These are phyloP conservation scores for Pogonocichla stellata DNA, from an alignment of 2,113 vertebrate genomes.

Conservation along the genomic window DNA sequence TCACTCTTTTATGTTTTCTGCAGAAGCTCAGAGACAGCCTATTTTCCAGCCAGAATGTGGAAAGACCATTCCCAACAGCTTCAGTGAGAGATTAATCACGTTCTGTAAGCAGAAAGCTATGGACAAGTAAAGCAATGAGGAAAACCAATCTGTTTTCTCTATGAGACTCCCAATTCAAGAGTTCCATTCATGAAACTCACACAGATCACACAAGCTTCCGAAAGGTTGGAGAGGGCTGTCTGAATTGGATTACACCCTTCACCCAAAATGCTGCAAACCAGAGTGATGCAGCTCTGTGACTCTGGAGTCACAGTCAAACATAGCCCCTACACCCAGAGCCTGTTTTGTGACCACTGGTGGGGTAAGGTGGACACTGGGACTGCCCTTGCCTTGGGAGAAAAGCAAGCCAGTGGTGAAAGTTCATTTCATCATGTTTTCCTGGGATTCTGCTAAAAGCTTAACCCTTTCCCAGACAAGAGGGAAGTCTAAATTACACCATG, in stretches of 20 bases:
- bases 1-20: neutral
- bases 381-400: neutral
- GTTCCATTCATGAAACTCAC: neutral
- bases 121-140: neutral
- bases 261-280: neutral
- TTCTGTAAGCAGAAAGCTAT: neutral
- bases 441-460: neutral
- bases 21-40: neutral
- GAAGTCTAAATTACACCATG: neutral
- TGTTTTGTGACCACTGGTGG: neutral
- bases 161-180: neutral
- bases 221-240: neutral
- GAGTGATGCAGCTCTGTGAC: neutral
- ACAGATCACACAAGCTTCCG: neutral
- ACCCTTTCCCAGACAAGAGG: neutral
- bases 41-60: neutral
- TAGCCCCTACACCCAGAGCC: neutral
- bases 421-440: neutral
- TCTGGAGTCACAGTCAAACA: rapidly evolving
- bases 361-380: rapidly evolving
- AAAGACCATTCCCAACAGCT: neutral
- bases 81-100: neutral
- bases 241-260: neutral
- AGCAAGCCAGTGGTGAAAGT: neutral
- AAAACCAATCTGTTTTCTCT: neutral